These are phyloP conservation scores for Hexactinellida sp. DNA, from an alignment of 37 sponge, comb jelly and placozoan genomes.

Conservation along the genomic window DNA sequence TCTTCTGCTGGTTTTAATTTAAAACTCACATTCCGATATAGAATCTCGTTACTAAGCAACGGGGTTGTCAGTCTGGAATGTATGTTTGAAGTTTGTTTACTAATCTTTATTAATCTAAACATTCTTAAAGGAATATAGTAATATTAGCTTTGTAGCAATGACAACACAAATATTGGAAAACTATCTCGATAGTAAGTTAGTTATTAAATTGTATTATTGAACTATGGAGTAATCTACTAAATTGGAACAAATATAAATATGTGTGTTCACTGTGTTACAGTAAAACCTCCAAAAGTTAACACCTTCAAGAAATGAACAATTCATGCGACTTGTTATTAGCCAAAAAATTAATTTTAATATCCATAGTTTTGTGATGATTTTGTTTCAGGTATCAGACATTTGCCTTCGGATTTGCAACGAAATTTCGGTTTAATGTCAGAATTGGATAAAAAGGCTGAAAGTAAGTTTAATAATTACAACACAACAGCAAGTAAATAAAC, in stretches of 20 bases:
- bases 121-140: background rate
- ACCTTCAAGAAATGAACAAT: background rate
- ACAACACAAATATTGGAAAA: constrained; percentile 12
- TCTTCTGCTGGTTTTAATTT: background rate
- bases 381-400: constrained; percentile 55
- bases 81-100: background rate
- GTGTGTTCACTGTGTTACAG: background rate
- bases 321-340: too few relatives aligned
- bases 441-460: constrained; percentile 71
- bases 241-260: background rate
- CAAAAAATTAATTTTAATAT: too few relatives aligned
- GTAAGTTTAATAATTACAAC: constrained; percentile 19
- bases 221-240: too few relatives aligned
- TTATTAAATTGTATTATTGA: background rate
- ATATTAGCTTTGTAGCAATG: background rate
- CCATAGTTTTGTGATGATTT: background rate
- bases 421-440: constrained; percentile 75
- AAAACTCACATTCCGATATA: background rate
- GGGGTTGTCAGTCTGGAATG: background rate
- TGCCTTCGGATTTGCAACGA: constrained; percentile 83
- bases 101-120: background rate
- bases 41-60: background rate
- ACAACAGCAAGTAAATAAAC: background rate
- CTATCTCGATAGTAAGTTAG: background rate
- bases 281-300: background rate